Conservation (phyloP, 2,888 invertebrate genomes). For the Lasioglossum figueresi region DNA sequence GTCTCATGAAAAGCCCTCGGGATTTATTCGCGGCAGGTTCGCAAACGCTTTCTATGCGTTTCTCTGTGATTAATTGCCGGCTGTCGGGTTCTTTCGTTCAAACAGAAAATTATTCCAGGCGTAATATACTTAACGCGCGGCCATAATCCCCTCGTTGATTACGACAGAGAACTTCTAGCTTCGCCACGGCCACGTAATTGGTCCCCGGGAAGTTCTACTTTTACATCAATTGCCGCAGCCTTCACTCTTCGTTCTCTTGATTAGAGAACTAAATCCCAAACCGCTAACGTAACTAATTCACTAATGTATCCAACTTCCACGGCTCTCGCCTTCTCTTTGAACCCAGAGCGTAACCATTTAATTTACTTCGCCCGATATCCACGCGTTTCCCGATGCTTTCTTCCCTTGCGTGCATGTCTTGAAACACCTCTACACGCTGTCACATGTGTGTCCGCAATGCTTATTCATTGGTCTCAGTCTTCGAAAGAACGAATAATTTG, state of each 20-base stretch:
- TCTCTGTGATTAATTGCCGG: conserved; percentile 29
- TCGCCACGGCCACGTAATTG: conserved; percentile 46
- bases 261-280: conserved; percentile 58
- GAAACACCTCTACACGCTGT: background rate
- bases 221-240: conserved; percentile 47
- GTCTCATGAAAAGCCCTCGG: background rate
- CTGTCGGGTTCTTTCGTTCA: conserved; percentile 8
- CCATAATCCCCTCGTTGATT: conserved; percentile 52
- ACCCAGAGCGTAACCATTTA: conserved; percentile 34
- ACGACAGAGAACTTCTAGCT: conserved; percentile 41
- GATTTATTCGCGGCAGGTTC: background rate
- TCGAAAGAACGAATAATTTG: background rate
- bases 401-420: background rate
- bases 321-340: conserved; percentile 29
- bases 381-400: background rate
- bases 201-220: conserved; percentile 56
- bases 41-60: background rate
- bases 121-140: conserved; percentile 47
- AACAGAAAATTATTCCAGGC: conserved; percentile 41
- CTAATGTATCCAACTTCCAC: conserved; percentile 53
- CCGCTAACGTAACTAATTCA: conserved; percentile 59
- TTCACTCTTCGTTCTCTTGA: conserved; percentile 53
- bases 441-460: no score
- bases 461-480: background rate
- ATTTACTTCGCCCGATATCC: conserved; percentile 39